phyloP scores from a whole-genome alignment of 2,888 invertebrate genomes.

The Reticulitermes lucifugus region DNA sequence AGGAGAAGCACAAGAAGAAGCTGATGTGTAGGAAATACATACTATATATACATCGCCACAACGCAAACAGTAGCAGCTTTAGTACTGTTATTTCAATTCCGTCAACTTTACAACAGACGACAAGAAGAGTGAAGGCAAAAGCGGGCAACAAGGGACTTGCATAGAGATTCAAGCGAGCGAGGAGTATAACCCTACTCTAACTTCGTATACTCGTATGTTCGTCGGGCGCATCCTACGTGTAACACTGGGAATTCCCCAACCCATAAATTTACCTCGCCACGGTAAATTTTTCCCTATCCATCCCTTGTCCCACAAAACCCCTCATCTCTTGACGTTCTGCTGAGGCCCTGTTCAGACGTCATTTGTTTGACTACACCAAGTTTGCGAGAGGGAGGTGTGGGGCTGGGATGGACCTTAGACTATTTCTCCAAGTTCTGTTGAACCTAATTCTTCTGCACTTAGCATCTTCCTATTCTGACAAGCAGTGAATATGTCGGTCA shows the following conservation, averaged over 20 bases:
- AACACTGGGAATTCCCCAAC: constrained; percentile 35
- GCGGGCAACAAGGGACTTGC: constrained; percentile 6
- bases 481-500: neutral
- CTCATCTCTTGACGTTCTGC: constrained; percentile 19
- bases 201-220: neutral
- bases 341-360: constrained; percentile 40
- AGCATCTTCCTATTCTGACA: neutral
- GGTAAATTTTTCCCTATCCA: neutral
- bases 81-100: constrained; percentile 6
- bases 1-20: neutral
- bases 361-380: constrained; percentile 29
- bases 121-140: neutral
- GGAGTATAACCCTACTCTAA: neutral
- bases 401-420: neutral
- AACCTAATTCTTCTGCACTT: neutral
- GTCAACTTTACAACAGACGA: neutral
- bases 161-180: neutral
- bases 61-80: neutral
- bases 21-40: neutral
- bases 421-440: neutral
- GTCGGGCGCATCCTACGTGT: neutral
- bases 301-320: neutral
- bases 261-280: constrained; percentile 37
- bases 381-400: neutral
- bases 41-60: neutral